A percentile compares a stretch with the other conserved stretches of the same genome.
Conservation (phyloP, 1,140 invertebrate species). For the Papilio machaon region DNA sequence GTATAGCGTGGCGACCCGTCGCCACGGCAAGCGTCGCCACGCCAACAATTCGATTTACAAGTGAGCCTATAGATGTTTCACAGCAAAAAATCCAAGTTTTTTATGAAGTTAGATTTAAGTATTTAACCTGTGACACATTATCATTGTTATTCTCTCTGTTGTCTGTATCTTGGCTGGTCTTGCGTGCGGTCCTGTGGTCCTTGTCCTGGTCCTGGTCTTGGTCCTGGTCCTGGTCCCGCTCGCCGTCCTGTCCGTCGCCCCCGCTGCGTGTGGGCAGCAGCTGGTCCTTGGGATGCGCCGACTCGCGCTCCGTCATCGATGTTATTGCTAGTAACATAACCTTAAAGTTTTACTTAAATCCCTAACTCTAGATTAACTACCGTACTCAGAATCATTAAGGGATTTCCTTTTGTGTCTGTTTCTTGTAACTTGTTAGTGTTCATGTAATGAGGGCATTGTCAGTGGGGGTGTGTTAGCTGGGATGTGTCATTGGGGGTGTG, state of each 20-base stretch:
- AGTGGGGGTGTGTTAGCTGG: background rate
- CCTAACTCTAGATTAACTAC: too few species aligned
- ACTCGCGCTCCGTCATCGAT: slow-evolving; percentile 97
- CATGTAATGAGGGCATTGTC: too few species aligned
- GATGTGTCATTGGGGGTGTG: background rate
- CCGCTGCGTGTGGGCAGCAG: slow-evolving; percentile 61
- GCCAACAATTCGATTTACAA: too few species aligned
- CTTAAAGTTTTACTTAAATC: background rate
- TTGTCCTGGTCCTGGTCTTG: slow-evolving; percentile 47
- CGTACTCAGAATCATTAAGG: too few species aligned
- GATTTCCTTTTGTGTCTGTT: too few species aligned
- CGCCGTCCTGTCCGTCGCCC: slow-evolving; percentile 57
- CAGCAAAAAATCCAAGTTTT: background rate
- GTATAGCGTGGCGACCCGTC: too few species aligned
- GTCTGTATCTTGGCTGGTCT: slow-evolving; percentile 36
- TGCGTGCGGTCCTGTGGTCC: slow-evolving; percentile 30
- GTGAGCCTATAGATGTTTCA: background rate
- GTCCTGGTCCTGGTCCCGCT: slow-evolving; percentile 44
- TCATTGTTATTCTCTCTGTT: background rate
- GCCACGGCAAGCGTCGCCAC: too few species aligned
- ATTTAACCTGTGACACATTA: background rate
- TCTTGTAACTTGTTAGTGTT: too few species aligned
- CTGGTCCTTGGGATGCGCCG: slow-evolving; percentile 87
- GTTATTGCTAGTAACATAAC: slow-evolving; percentile 85
- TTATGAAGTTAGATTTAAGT: too few species aligned